These are phyloP conservation scores for Micoletzkya japonica DNA, from an alignment of 2,888 invertebrate species.

Conservation along the genomic window DNA sequence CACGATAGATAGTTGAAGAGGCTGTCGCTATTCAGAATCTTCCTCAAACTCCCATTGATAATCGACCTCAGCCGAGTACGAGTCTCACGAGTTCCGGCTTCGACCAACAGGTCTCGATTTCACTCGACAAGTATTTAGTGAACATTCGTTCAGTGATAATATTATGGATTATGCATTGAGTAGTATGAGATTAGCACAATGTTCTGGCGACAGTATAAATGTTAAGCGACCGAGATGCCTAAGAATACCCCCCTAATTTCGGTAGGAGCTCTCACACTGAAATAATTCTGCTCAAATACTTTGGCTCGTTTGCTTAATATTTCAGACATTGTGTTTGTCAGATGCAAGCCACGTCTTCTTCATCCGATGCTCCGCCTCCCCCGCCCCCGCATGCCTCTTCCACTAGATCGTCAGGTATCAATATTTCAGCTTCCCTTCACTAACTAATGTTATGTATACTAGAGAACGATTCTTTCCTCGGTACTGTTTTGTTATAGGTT, in stretches of 20 bases:
- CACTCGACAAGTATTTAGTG: background rate
- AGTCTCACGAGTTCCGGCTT: conserved; percentile 21
- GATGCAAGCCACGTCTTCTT: conserved; percentile 11
- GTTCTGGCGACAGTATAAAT: too few relatives aligned
- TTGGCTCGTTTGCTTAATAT: background rate
- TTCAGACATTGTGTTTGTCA: background rate
- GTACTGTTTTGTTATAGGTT: too few relatives aligned
- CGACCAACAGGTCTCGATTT: conserved; percentile 5
- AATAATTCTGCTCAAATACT: too few relatives aligned
- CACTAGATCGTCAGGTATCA: conserved; percentile 11
- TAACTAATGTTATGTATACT: too few relatives aligned
- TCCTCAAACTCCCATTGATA: conserved; percentile 20
- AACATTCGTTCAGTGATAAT: background rate
- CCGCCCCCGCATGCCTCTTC: conserved; percentile 15
- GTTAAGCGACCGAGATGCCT: too few relatives aligned
- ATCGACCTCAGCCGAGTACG: background rate
- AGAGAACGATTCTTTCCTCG: too few relatives aligned
- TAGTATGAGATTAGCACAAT: too few relatives aligned
- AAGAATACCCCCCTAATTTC: too few relatives aligned
- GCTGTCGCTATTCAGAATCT: background rate
- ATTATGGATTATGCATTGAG: too few relatives aligned
- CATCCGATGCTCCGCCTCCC: conserved; percentile 19
- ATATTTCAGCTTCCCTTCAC: too few relatives aligned
- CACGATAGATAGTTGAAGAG: background rate
- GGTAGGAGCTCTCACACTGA: too few relatives aligned